phyloP scores from a whole-genome alignment of 2,113 vertebrate genomes.

The Todiramphus chloris region DNA sequence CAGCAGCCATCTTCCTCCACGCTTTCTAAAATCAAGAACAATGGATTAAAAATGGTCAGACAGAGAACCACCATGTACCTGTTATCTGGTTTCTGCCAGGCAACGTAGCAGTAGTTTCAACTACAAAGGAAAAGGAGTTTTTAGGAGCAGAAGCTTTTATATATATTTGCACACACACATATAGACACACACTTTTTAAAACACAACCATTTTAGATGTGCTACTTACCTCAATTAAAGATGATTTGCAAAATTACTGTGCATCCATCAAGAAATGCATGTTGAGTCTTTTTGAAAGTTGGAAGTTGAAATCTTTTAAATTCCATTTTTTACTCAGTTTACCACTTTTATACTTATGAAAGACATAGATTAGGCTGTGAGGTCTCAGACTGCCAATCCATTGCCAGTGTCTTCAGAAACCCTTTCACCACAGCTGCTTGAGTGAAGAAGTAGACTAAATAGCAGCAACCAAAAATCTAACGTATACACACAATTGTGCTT shows the following conservation, averaged over 20 bases:
- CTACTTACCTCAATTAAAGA: background rate
- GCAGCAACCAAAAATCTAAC: background rate
- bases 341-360: background rate
- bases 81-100: background rate
- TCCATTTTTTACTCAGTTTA: background rate
- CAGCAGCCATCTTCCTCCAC: background rate
- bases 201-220: background rate
- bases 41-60: background rate
- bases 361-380: background rate
- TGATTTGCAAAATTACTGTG: background rate
- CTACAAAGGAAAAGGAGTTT: constrained; percentile 13
- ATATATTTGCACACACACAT: accelerated
- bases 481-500: background rate
- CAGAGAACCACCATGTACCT: background rate
- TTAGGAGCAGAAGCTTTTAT: background rate
- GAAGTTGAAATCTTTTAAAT: background rate
- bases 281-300: background rate
- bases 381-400: background rate
- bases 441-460: background rate
- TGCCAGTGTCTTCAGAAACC: background rate
- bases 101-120: background rate
- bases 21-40: background rate
- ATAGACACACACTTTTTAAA: background rate
- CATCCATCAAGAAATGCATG: background rate
- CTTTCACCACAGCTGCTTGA: background rate